Evolutionary conservation across 2,797 vertebrate species (phyloP).

Genomic region (Gephyroberyx darwinii): DNA sequence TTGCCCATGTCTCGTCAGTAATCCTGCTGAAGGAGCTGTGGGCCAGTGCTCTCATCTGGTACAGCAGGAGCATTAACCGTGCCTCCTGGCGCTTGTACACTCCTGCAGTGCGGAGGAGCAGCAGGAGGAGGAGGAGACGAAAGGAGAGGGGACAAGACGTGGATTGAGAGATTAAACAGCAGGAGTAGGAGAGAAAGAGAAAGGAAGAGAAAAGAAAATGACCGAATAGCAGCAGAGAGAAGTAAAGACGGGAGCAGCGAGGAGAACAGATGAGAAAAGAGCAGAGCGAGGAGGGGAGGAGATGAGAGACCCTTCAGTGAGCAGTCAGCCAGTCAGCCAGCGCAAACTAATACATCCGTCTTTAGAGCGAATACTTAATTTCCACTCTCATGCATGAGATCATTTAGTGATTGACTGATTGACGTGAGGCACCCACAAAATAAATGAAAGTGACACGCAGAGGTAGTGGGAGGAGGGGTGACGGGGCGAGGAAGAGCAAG

Average conservation of each 20-base stretch:
- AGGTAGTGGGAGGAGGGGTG: conserved; percentile 53
- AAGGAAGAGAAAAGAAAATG: background rate
- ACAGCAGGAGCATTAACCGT: conserved; percentile 90
- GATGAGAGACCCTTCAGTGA: conserved; percentile 49
- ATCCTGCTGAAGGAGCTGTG: conserved; percentile 88
- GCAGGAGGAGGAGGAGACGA: conserved; percentile 40
- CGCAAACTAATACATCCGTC: conserved; percentile 57
- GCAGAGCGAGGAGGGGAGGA: background rate
- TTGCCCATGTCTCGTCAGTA: conserved; percentile 93
- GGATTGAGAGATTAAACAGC: conserved; percentile 41
- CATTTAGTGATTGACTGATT: conserved; percentile 74
- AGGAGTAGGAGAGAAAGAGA: conserved; percentile 12
- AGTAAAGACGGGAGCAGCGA: background rate
- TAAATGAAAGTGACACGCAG: conserved; percentile 73
- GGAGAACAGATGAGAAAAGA: conserved; percentile 4
- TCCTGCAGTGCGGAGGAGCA: conserved; percentile 76
- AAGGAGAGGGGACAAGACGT: conserved; percentile 31
- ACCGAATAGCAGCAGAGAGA: background rate
- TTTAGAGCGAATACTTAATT: conserved; percentile 74
- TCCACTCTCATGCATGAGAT: conserved; percentile 75
- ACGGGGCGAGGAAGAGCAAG: conserved; percentile 29
- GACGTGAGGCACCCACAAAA: conserved; percentile 67
- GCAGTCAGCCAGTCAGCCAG: conserved; percentile 53
- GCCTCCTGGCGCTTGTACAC: conserved; percentile 96
- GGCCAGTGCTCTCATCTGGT: conserved; percentile 88